Evolutionary conservation across 2,113 vertebrate species (phyloP), one percentile per base, ranked within the genome.

Genomic region (Arvicanthis niloticus): DNA sequence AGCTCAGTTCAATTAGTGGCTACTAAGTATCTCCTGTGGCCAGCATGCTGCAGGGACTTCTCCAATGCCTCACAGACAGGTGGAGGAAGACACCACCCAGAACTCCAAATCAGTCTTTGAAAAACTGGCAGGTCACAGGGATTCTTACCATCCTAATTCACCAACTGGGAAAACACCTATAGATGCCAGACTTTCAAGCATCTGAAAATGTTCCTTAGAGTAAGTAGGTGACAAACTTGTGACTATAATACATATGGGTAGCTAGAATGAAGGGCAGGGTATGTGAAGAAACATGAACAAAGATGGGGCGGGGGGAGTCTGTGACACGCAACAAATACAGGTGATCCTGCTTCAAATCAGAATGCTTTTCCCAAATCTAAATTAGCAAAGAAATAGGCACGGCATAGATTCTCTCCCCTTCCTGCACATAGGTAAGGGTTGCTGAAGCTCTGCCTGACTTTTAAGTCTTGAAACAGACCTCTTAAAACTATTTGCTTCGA

Each of bases 91-190:
- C 4, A 80, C 42, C 16, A 73, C 4, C 77, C 31, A 51, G 34
- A 70, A 51, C 45, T 68, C 65, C 37, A 53, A 88, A 70, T 48
- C 85, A 75, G 10, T 15, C 58, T n/a, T 53, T 45, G 45, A 68
- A 91, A 97, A 70, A n/a, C 51, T n/a, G 29, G n/a, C 84, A 68
- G 42, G 51, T 26, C 26, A 62, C 62, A 70, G 29, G 78, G 31
- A 87, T 88, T 77, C 76, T 85, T 76, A 91, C 29, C 40, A 84
- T n/a, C 62, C 93, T 68, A 95, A 76, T 75, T 94, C 70, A 76
- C 65, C 7, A 37, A 68, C 5, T 84, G 26, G 24, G 40, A 40
- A 89, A 95, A 93, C 84, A 29, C 6, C 65, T 92, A 51, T 37
- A 72, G 19, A 92, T 86, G n/a, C 17, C 70, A 88, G 40, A 62